Evolutionary conservation across 1,140 invertebrate species (phyloP).

Genomic region (Hypsibius dujardini): DNA sequence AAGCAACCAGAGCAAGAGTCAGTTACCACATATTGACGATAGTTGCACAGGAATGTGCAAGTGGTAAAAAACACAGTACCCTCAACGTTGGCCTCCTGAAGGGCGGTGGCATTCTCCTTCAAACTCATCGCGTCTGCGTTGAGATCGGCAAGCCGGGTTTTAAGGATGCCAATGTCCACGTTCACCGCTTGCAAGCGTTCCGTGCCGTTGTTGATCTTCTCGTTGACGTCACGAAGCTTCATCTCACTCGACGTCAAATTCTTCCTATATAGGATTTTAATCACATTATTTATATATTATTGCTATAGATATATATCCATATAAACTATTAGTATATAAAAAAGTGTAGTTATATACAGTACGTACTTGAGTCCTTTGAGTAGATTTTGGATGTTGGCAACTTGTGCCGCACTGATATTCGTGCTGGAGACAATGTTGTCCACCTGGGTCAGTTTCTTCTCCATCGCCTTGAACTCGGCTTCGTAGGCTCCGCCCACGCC

Average conservation of each 20-base stretch:
- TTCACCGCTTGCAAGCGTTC: slow-evolving; percentile 58
- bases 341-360: slow-evolving; percentile 14
- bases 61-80: slow-evolving; percentile 33
- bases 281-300: slow-evolving; percentile 15
- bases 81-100: slow-evolving; percentile 84
- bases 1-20: background rate
- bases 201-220: slow-evolving; percentile 51
- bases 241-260: slow-evolving; percentile 39
- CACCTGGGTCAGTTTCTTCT: slow-evolving; percentile 60
- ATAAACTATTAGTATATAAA: background rate
- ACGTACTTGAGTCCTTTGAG: slow-evolving; percentile 40
- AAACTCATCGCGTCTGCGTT: slow-evolving; percentile 53
- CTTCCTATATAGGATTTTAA: slow-evolving; percentile 28
- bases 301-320: slow-evolving; percentile 17
- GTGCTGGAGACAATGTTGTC: slow-evolving; percentile 53
- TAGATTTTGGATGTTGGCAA: slow-evolving; percentile 44
- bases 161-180: slow-evolving; percentile 52
- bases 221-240: slow-evolving; percentile 42
- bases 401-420: slow-evolving; percentile 50
- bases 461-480: slow-evolving; percentile 74
- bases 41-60: background rate
- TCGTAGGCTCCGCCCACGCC: slow-evolving; percentile 59
- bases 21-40: background rate
- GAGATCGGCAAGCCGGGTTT: slow-evolving; percentile 49
- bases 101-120: slow-evolving; percentile 62